Conservation (phyloP, 2,113 vertebrate genomes). For the Amia ocellicauda region DNA sequence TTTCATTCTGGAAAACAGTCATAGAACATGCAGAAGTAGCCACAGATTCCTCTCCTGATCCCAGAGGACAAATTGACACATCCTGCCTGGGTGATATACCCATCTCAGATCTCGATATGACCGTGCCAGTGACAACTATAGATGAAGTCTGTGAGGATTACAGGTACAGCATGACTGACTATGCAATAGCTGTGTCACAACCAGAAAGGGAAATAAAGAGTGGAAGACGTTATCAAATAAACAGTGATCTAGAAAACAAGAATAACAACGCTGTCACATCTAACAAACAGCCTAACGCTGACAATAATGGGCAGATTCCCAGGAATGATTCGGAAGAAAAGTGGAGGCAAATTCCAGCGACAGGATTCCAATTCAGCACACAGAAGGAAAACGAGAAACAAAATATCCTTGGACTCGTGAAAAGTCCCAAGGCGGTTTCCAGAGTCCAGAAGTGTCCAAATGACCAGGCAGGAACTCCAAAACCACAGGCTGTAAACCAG, state of each 20-base stretch:
- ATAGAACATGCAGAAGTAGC: slow-evolving; percentile 34
- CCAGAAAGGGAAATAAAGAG: slow-evolving; percentile 20
- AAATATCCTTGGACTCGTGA: background rate
- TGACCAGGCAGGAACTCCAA: slow-evolving; percentile 1
- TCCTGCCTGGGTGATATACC: slow-evolving; percentile 25
- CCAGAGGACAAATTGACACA: slow-evolving; percentile 25
- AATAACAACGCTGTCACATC: slow-evolving; percentile 71
- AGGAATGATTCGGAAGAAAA: background rate
- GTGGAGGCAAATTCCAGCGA: background rate
- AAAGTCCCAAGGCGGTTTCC: slow-evolving; percentile 6
- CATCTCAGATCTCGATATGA: slow-evolving; percentile 48
- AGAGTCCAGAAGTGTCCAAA: slow-evolving; percentile 5
- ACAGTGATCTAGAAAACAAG: slow-evolving; percentile 53
- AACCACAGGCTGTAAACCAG: background rate
- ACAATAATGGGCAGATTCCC: no score
- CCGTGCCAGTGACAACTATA: slow-evolving; percentile 87
- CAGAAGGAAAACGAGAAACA: slow-evolving; percentile 5
- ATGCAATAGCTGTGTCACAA: slow-evolving; percentile 29
- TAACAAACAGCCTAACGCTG: slow-evolving; percentile 16
- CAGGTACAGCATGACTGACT: slow-evolving; percentile 25
- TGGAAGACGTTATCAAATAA: slow-evolving; percentile 31
- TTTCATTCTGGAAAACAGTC: slow-evolving; percentile 45
- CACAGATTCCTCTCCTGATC: slow-evolving; percentile 41
- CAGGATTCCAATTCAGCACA: background rate
- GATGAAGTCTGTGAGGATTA: slow-evolving; percentile 71